Evolutionary conservation across 2,797 vertebrate species (phyloP).

Genomic region (Xiphophorus birchmanni): DNA sequence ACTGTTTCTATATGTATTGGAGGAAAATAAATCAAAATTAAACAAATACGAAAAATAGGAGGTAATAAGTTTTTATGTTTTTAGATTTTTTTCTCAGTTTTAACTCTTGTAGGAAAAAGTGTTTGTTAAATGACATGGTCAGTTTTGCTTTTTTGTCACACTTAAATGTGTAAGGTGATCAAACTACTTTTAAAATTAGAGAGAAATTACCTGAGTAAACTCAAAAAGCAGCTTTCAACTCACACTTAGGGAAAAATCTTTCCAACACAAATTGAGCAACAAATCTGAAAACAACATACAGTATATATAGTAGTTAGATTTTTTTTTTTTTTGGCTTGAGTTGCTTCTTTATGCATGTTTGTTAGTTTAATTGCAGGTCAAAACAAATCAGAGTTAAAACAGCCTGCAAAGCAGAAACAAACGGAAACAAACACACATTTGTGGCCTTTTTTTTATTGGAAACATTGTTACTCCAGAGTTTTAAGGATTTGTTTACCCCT

Average conservation of each 20-base stretch:
- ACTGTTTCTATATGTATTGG: neutral
- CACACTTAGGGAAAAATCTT: neutral
- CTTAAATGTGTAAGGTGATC: neutral
- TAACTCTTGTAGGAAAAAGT: neutral
- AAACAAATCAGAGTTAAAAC: slow-evolving; percentile 1
- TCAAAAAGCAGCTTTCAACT: neutral
- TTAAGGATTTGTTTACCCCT: slow-evolving; percentile 3
- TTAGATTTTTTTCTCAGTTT: neutral
- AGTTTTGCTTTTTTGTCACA: neutral
- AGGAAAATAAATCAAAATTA: too few relatives aligned
- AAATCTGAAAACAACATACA: neutral
- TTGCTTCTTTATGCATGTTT: neutral
- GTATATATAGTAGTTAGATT: neutral
- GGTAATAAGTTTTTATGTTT: neutral
- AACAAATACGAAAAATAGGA: neutral
- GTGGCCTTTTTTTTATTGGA: neutral
- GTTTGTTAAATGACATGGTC: neutral
- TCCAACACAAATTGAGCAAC: neutral
- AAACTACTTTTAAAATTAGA: neutral
- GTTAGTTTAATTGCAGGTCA: neutral
- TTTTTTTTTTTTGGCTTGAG: neutral
- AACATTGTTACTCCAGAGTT: neutral
- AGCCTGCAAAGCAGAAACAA: neutral
- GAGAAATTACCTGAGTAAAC: neutral
- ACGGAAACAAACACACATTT: neutral